Percentiles rank a stretch among this genome's conserved stretches.
Evolutionary conservation across 2,797 vertebrate genomes (phyloP).

Genomic region (Syncerus caffer): DNA sequence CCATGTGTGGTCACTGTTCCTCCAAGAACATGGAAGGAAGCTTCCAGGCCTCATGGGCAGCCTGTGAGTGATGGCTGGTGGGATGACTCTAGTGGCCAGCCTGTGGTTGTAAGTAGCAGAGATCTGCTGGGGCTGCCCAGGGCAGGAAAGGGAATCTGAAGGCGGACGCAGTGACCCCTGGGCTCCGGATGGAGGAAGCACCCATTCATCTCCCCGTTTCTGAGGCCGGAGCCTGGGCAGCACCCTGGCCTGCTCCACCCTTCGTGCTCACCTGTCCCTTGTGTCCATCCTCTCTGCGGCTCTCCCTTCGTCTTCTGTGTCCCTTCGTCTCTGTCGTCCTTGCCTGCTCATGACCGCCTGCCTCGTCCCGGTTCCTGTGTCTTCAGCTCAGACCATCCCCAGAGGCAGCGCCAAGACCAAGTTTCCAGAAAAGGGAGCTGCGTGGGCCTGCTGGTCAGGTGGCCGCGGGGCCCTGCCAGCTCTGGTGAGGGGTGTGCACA

Average conservation of each 20-base stretch:
- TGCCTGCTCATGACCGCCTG: fast-evolving
- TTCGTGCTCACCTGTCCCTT: fast-evolving
- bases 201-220: neutral
- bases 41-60: neutral
- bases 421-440: too few species aligned
- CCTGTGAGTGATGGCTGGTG: neutral
- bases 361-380: neutral
- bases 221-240: neutral
- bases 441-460: neutral
- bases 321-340: neutral
- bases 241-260: fast-evolving
- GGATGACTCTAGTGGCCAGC: neutral
- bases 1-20: neutral
- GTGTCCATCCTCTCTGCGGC: fast-evolving
- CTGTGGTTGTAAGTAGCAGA: neutral
- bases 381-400: neutral
- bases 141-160: neutral
- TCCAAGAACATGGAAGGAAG: neutral
- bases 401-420: neutral
- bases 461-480: neutral
- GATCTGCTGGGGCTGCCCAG: neutral
- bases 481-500: neutral
- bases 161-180: neutral
- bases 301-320: neutral
- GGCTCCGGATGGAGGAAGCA: fast-evolving